phyloP scores from a whole-genome alignment of 2,797 vertebrate species.

The Oceanodroma leucorhoa region DNA sequence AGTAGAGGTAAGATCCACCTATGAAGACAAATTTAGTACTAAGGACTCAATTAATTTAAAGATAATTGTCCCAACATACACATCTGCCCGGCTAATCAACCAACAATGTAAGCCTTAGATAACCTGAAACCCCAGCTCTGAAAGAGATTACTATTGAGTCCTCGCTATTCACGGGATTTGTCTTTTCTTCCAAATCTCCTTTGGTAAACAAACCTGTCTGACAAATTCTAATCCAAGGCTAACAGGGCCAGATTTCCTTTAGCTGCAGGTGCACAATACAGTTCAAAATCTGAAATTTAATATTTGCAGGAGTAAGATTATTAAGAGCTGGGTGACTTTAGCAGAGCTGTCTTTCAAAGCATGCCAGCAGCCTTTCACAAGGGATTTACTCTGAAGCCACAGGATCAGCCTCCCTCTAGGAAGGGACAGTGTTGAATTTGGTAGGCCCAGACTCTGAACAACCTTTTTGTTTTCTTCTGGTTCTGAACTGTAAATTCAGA shows the following conservation, averaged over 20 bases:
- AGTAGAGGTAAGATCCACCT: neutral
- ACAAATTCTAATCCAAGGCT: neutral
- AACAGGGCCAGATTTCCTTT: neutral
- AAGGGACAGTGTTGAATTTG: neutral
- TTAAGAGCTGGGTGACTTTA: neutral
- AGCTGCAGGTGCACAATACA: neutral
- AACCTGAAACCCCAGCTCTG: neutral
- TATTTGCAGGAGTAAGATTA: fast-evolving
- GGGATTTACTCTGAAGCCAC: too few relatives aligned
- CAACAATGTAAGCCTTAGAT: neutral
- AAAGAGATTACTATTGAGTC: neutral
- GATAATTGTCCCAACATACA: neutral
- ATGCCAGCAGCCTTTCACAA: neutral
- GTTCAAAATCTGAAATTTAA: neutral
- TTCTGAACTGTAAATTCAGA: neutral
- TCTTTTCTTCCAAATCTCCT: neutral
- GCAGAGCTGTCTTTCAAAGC: neutral
- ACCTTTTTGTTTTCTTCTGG: neutral
- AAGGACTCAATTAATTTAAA: neutral
- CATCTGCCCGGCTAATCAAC: neutral
- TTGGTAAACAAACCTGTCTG: neutral
- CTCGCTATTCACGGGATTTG: neutral
- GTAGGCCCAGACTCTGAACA: neutral
- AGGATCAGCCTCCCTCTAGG: neutral
- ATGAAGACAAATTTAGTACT: neutral